Evolutionary conservation across 2,888 invertebrate species (phyloP), one percentile per base, ranked within the genome.

Genomic region (Taenaris catops): DNA sequence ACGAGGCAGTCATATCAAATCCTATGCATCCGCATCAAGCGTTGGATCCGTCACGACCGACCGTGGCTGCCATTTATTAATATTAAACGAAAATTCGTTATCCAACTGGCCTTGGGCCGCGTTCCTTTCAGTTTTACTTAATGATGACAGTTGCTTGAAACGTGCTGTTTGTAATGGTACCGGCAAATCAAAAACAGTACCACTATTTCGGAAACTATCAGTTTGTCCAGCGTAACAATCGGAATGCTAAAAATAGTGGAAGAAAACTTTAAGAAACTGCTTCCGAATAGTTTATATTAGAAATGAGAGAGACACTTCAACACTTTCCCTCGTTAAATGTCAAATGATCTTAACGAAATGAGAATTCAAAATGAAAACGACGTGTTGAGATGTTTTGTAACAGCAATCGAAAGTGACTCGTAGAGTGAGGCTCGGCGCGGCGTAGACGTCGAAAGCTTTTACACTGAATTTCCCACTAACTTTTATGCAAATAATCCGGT

Each of bases 51-150:
- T 73, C 76, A 80, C 78, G 75, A 78, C 70, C 68, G 62, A 58
- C 72, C 69, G 63, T 71, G 71, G 65, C 66, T 69, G 71, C 69
- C 68, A 73, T 75, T 79, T 79, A 80, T 79, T 78, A 79, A 80
- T 78, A 80, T 75, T 74, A 75, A 80, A 80, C 73, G 75, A 83
- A 86, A 84, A 83, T 84, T 80, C 80, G 81, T 81, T 81, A 83
- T 83, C 71, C 78, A 75, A 67, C 61, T 74, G 72, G 80, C 86
- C 84, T 84, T 80, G 81, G 71, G 58, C 63, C 51, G 49, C 57
- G 78, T 70, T 76, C 81, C 83, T 84, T 84, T 84, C 83, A 74
- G 80, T 81, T 81, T 66, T 71, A 69, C 65, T 74, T 78, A 83
- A 76, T 79, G 80, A 81, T 86, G 80, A 78, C 78, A 80, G 78